These are phyloP conservation scores for Digitonthophagus gazella DNA, from an alignment of 2,888 invertebrate genomes.

Conservation along the genomic window DNA sequence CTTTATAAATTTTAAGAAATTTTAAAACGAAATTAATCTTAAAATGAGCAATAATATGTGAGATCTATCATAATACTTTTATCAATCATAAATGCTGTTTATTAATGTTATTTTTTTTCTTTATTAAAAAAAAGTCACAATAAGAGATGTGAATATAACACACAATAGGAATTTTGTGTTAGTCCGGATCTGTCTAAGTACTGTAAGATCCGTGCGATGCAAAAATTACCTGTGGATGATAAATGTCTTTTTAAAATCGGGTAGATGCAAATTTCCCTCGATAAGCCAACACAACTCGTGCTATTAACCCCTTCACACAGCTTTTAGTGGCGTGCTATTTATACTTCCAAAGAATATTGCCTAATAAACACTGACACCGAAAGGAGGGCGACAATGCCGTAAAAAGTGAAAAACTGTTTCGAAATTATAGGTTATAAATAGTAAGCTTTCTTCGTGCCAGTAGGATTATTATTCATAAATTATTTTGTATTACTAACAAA, in stretches of 20 bases:
- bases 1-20: too few relatives aligned
- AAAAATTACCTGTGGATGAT: background rate
- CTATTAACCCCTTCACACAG: background rate
- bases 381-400: background rate
- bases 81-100: too few relatives aligned
- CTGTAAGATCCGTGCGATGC: background rate
- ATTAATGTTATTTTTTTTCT: too few relatives aligned
- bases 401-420: background rate
- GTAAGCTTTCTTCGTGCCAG: background rate
- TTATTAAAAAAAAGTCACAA: too few relatives aligned
- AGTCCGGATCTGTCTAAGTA: background rate
- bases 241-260: background rate
- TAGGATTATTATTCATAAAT: background rate
- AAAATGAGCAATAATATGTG: too few relatives aligned
- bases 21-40: too few relatives aligned
- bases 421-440: background rate
- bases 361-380: background rate
- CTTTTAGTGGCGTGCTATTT: background rate
- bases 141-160: too few relatives aligned
- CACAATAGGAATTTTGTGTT: too few relatives aligned
- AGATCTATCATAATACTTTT: too few relatives aligned
- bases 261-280: background rate
- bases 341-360: background rate
- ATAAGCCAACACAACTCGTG: background rate
- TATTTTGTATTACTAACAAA: background rate